A percentile compares a stretch with the other conserved stretches of the same genome.
phyloP scores from a whole-genome alignment of 2,888 invertebrate species.

The Ashinkailepas kermadecensis region DNA sequence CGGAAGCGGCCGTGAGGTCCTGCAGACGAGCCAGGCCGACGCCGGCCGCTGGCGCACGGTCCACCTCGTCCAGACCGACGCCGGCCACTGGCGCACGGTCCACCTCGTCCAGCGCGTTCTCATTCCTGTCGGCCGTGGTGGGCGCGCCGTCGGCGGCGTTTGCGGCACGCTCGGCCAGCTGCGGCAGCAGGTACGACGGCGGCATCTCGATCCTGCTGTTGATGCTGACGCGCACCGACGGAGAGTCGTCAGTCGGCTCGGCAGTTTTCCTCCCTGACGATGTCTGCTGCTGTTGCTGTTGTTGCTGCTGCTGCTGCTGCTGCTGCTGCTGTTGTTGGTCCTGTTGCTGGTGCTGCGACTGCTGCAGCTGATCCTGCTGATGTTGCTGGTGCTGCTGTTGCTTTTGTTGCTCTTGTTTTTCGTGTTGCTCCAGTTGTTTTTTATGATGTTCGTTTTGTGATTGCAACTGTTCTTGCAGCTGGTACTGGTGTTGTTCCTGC shows the following conservation, averaged over 20 bases:
- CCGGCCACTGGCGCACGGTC: neutral
- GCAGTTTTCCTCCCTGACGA: slow-evolving; percentile 23
- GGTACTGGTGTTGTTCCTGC: slow-evolving; percentile 24
- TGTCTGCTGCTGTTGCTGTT: slow-evolving; percentile 20
- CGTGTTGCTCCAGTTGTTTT: neutral
- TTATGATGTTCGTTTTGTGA: slow-evolving; percentile 21
- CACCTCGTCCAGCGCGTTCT: slow-evolving; percentile 21
- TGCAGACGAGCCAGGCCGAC: neutral
- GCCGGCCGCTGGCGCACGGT: neutral
- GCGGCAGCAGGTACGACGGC: slow-evolving; percentile 67
- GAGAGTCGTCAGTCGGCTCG: slow-evolving; percentile 38
- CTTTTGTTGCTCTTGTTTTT: slow-evolving; percentile 4
- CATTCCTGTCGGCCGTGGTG: slow-evolving; percentile 25
- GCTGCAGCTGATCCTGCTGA: neutral
- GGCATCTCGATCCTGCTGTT: slow-evolving; percentile 73
- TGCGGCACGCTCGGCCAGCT: slow-evolving; percentile 32
- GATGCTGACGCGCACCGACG: slow-evolving; percentile 55
- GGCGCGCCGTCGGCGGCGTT: slow-evolving; percentile 34
- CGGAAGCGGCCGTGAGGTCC: slow-evolving; percentile 15
- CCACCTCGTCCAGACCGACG: slow-evolving; percentile 8
- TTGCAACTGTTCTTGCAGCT: slow-evolving; percentile 26
- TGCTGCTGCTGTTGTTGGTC: neutral
- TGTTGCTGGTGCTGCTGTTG: slow-evolving; percentile 25
- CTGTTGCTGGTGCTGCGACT: slow-evolving; percentile 19
- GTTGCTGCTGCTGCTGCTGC: neutral